Conservation (phyloP, 2,888 invertebrate genomes). For the Tetrapedia diversipes region DNA sequence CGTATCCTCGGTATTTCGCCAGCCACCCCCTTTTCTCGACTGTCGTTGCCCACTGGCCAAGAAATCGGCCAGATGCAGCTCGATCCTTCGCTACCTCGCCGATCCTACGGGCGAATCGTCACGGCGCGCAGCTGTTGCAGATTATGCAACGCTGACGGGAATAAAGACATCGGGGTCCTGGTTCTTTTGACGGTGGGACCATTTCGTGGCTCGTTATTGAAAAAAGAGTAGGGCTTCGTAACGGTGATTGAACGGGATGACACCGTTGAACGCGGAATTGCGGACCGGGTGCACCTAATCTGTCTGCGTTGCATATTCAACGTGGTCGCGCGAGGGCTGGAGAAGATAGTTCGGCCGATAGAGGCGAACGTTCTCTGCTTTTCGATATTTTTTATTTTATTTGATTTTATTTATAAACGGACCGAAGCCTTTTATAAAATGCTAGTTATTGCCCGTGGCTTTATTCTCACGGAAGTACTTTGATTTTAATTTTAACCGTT, state of each 20-base stretch:
- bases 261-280: neutral
- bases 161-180: constrained; percentile 53
- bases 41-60: constrained; percentile 27
- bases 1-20: constrained; percentile 4
- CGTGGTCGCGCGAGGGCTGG: neutral
- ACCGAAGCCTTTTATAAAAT: too few relatives aligned
- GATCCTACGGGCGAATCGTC: constrained; percentile 11
- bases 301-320: constrained; percentile 9
- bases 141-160: constrained; percentile 55
- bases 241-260: neutral
- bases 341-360: neutral
- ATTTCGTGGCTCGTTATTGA: constrained; percentile 8
- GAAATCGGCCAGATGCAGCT: constrained; percentile 60
- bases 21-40: neutral
- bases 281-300: neutral
- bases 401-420: too few relatives aligned
- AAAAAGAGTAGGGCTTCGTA: neutral
- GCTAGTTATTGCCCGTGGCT: too few relatives aligned
- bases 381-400: too few relatives aligned
- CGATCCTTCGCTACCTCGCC: constrained; percentile 19
- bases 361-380: neutral
- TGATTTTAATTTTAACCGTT: too few relatives aligned
- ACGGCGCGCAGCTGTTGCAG: constrained; percentile 65
- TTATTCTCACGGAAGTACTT: too few relatives aligned
- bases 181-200: constrained; percentile 13